Evolutionary conservation across 1,140 invertebrate genomes (phyloP), one percentile per base, ranked within the genome.

Genomic region (Homarus americanus): DNA sequence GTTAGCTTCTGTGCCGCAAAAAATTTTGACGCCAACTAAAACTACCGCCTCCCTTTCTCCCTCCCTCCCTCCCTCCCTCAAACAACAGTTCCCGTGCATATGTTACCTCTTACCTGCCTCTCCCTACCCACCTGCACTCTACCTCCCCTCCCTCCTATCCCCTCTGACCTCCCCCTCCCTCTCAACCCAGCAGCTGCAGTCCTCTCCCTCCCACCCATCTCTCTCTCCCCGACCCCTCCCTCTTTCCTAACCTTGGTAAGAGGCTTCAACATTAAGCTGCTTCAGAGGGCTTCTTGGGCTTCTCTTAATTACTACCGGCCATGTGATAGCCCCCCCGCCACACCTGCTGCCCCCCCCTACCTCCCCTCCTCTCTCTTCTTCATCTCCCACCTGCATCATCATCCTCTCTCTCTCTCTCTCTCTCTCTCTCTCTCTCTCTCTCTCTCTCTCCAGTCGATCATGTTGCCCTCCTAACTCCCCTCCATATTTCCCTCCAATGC

Each of bases 221-320:
- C n/a, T n/a, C n/a, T n/a, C n/a, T n/a, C n/a, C 44, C 40, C 32
- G 12, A 49, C 28, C 34, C 10, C 49, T 36, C 44, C 5, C 12
- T 63, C 32, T 12, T 32, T 53, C 49, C 32, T 12, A 28, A 20
- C 9, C 69, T 24, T 12, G 40, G 40, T 85, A 28, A 69, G 63
- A 69, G 63, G 63, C 63, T 69, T 69, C 63, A 53, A 53, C 49
- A 82, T 5, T 15, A n/a, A 76, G 75, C 9, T 44, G 24, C 75
- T 34, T 41, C 28, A 2, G n/a, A 44, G 40, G 75, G 10, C n/a
- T 78, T 24, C 38, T 28, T 36, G 36, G 79, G 79, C 79, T 82
- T 82, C 79, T 38, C 79, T 82, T 82, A 82, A 82, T 82, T 82
- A 82, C 49, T 82, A 15, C 20, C 9, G 49, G 79, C n/a, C 49